Evolutionary conservation across 2,797 vertebrate genomes (phyloP).

Genomic region (Triplophysa yarkandensis): DNA sequence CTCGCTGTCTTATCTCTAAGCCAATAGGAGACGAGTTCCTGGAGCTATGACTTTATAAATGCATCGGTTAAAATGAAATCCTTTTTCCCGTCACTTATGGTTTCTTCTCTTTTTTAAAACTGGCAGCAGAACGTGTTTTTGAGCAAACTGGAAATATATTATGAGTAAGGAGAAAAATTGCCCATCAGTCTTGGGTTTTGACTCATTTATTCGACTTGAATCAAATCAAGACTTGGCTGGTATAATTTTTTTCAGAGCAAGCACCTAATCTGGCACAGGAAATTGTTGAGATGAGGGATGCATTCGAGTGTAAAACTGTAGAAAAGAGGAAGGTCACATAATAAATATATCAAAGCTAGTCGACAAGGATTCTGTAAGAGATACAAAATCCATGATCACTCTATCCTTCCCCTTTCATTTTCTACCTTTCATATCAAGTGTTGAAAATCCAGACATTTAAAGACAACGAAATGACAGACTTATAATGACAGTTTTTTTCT

Average conservation of each 20-base stretch:
- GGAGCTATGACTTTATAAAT: too few species aligned
- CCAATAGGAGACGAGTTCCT: too few species aligned
- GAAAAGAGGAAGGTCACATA: background rate
- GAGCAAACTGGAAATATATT: slow-evolving; percentile 32
- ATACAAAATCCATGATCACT: background rate
- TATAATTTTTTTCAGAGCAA: background rate
- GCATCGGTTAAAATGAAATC: slow-evolving; percentile 25
- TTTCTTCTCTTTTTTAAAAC: slow-evolving; percentile 6
- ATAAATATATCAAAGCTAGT: slow-evolving; percentile 13
- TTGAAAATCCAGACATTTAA: background rate
- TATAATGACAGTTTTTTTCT: too few species aligned
- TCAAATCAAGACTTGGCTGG: background rate
- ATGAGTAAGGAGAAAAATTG: slow-evolving; percentile 12
- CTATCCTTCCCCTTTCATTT: background rate
- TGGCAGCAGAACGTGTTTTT: slow-evolving; percentile 55
- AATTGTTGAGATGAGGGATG: slow-evolving; percentile 25
- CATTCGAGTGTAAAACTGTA: slow-evolving; percentile 30
- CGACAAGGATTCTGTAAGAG: background rate
- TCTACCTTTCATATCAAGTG: background rate
- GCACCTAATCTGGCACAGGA: slow-evolving; percentile 15
- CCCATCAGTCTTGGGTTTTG: background rate
- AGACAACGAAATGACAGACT: background rate
- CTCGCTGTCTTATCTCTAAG: background rate
- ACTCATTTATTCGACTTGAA: slow-evolving; percentile 39
- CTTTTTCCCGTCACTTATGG: background rate